Percentiles rank a stretch among this genome's conserved stretches.
These are phyloP conservation scores for Pseudomyrmex concolor DNA, from an alignment of 1,140 invertebrate genomes.

Conservation along the genomic window DNA sequence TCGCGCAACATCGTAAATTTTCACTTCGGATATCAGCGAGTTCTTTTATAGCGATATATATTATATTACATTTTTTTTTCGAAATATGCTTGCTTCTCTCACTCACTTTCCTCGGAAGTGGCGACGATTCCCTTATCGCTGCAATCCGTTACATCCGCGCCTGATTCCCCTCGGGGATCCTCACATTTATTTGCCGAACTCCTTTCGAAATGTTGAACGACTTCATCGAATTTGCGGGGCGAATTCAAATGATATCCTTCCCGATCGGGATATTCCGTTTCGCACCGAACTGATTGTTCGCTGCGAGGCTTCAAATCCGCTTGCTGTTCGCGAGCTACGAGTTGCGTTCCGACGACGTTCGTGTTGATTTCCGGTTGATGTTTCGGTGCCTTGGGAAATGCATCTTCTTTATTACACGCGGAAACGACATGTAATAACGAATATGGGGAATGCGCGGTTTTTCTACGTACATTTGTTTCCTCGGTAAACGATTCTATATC, in stretches of 20 bases:
- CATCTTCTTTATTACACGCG: neutral
- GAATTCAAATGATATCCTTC: slow-evolving; percentile 35
- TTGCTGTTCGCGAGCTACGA: slow-evolving; percentile 23
- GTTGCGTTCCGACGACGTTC: slow-evolving; percentile 37
- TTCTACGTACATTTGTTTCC: slow-evolving; percentile 55
- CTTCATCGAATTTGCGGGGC: slow-evolving; percentile 4
- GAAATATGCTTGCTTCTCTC: too few relatives aligned
- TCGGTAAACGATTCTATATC: slow-evolving; percentile 48
- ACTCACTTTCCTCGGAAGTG: slow-evolving; percentile 35
- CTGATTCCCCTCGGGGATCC: slow-evolving; percentile 7
- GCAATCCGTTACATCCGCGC: slow-evolving; percentile 18
- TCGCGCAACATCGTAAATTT: neutral
- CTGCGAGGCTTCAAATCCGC: slow-evolving; percentile 9
- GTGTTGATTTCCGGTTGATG: neutral
- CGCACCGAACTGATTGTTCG: slow-evolving; percentile 22
- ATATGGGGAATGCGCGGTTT: neutral
- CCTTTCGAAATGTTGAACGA: slow-evolving; percentile 36
- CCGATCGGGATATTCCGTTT: neutral
- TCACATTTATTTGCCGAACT: slow-evolving; percentile 21
- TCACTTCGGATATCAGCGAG: neutral
- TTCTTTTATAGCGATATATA: neutral
- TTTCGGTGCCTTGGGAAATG: slow-evolving; percentile 20
- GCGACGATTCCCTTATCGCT: slow-evolving; percentile 6
- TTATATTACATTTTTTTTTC: neutral
- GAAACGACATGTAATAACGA: neutral